Evolutionary conservation across 2,888 invertebrate species (phyloP), one percentile per base, ranked within the genome.

Genomic region (Noctua comes): DNA sequence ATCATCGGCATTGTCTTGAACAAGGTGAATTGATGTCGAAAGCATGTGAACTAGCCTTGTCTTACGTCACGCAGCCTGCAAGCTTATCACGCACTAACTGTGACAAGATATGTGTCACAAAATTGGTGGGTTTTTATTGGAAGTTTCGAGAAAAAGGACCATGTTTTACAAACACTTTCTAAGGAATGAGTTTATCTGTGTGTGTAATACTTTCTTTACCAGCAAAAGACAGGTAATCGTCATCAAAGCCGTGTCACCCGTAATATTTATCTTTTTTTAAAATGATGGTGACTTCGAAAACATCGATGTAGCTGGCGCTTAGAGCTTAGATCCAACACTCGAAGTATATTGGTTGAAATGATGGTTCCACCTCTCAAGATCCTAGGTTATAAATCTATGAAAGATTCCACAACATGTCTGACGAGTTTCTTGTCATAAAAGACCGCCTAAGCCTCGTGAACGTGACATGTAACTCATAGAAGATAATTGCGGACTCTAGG

Each of bases 1-100:
- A 85, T 85, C 81, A 80, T 84, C 85, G 78, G 86, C 88, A 90
- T 92, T 91, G 91, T 92, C 85, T 88, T 79, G 46, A 85, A 87
- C 90, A 91, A 91, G 91, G 91, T 82, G 88, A 73, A 82, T 84
- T 79, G 80, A 80, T 91, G 90, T 90, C 69, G 90, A 91, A 91
- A 91, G 88, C 87, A 86, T 84, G 84, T 68, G 79, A 85, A 82
- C 70, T 77, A 87, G 75, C 89, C 90, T 91, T 90, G 89, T 87
- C 82, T 88, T 80, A 86, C 83, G 76, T 83, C 91, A 90, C 86
- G 89, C 86, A 68, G 88, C 65, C 24, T 31, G n/a, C 36, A 27
- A 71, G 18, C 4, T 43, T 54, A 65, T 21, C 71, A 83, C 59
- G 83, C 57, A 73, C 69, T 31, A 13, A 62, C 36, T 40, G 54